Conservation (phyloP, 2,113 vertebrate species). For the Lophochroa leadbeateri region DNA sequence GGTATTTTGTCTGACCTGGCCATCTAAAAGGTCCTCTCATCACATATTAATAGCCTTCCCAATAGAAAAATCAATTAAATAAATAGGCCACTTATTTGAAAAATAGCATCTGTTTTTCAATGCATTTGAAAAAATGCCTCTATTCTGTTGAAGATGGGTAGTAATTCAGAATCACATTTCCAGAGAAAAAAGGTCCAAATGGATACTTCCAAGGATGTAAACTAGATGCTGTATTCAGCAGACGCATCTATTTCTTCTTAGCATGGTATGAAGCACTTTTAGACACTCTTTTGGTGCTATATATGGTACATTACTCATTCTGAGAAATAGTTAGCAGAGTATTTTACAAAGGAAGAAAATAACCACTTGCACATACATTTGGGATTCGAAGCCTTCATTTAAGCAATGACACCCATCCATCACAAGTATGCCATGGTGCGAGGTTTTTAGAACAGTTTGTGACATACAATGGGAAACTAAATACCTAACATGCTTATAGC, state of each 20-base stretch:
- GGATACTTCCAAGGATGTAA: slow-evolving; percentile 6
- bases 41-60: background rate
- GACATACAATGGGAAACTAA: slow-evolving; percentile 50
- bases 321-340: slow-evolving; percentile 62
- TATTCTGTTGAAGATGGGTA: background rate
- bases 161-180: slow-evolving; percentile 19
- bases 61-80: background rate
- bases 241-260: slow-evolving; percentile 53
- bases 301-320: slow-evolving; percentile 66
- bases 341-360: slow-evolving; percentile 75
- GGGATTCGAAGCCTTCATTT: slow-evolving; percentile 73
- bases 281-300: slow-evolving; percentile 57
- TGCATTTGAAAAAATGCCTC: background rate
- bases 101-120: background rate
- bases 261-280: slow-evolving; percentile 18
- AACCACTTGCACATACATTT: slow-evolving; percentile 61
- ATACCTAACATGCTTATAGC: slow-evolving; percentile 47
- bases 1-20: background rate
- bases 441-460: slow-evolving; percentile 35
- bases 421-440: slow-evolving; percentile 33
- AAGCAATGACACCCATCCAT: slow-evolving; percentile 72
- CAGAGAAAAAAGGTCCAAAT: slow-evolving; percentile 37
- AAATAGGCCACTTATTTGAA: background rate
- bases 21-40: background rate
- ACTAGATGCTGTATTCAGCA: slow-evolving; percentile 33